Evolutionary conservation across 1,140 invertebrate genomes (phyloP).

Genomic region (Papilio xuthus): DNA sequence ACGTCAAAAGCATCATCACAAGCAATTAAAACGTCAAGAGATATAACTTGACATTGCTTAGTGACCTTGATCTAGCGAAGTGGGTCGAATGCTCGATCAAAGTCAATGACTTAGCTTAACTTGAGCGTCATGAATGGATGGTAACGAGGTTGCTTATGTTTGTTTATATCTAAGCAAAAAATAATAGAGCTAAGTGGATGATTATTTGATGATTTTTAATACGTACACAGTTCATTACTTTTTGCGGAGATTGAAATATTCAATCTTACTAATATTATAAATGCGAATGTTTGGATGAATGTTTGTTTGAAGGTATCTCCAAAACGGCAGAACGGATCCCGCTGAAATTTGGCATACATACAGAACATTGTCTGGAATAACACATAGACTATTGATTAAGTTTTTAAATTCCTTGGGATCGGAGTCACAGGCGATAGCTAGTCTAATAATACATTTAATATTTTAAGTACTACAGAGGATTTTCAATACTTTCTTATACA

Average conservation of each 20-base stretch:
- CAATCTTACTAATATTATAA: too few relatives aligned
- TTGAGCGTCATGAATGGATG: conserved; percentile 24
- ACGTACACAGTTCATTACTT: neutral
- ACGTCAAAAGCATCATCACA: conserved; percentile 17
- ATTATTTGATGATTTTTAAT: conserved; percentile 7
- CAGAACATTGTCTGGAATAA: too few relatives aligned
- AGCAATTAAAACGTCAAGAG: conserved; percentile 28
- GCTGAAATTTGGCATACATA: too few relatives aligned
- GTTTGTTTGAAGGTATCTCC: too few relatives aligned
- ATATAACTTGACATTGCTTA: conserved; percentile 28
- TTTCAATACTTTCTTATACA: too few relatives aligned
- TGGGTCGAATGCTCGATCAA: conserved; percentile 22
- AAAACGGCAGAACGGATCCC: too few relatives aligned
- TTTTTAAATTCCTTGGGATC: too few relatives aligned
- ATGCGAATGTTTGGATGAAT: too few relatives aligned
- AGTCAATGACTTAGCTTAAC: conserved; percentile 27
- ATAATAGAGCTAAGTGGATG: neutral
- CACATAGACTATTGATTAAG: too few relatives aligned
- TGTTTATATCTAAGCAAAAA: conserved; percentile 16
- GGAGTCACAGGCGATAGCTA: too few relatives aligned
- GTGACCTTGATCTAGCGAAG: conserved; percentile 25
- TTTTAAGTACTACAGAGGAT: too few relatives aligned
- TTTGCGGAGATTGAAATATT: neutral
- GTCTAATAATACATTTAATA: too few relatives aligned
- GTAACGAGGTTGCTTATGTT: conserved; percentile 11